Percentiles rank a stretch among this genome's conserved stretches.
Conservation (phyloP, 2,797 vertebrate genomes). For the Dermochelys coriacea region DNA sequence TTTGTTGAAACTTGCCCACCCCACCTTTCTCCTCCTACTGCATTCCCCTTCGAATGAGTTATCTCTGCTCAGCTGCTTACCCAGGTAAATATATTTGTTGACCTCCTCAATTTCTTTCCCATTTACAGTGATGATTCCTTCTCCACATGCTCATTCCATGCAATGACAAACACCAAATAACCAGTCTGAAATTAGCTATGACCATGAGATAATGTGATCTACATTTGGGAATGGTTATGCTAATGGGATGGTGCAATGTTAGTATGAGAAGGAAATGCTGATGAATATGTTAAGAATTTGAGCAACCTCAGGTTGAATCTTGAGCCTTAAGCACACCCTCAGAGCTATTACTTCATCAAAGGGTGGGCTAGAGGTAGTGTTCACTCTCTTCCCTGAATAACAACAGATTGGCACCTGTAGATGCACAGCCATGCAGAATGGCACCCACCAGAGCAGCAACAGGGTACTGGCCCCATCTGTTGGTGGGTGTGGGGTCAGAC, state of each 20-base stretch:
- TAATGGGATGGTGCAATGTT: background rate
- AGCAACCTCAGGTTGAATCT: background rate
- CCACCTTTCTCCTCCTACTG: no score
- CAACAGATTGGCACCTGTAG: background rate
- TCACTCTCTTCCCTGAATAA: background rate
- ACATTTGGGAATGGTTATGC: background rate
- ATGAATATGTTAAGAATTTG: background rate
- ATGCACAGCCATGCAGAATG: background rate
- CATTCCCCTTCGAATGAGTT: no score
- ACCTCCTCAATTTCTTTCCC: no score
- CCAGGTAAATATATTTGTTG: no score
- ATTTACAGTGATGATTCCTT: no score
- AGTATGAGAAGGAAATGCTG: background rate
- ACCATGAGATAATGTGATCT: background rate
- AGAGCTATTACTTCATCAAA: background rate
- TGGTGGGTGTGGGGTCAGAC: background rate
- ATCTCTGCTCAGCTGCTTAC: no score
- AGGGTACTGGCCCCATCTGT: background rate
- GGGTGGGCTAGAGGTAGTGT: background rate
- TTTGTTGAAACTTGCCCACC: no score
- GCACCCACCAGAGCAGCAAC: background rate
- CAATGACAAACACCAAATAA: background rate
- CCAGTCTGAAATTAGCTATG: accelerated
- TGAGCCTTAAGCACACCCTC: no score
- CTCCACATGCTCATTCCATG: no score